phyloP scores from a whole-genome alignment of 2,888 invertebrate genomes.

The Harpalus rubripes region DNA sequence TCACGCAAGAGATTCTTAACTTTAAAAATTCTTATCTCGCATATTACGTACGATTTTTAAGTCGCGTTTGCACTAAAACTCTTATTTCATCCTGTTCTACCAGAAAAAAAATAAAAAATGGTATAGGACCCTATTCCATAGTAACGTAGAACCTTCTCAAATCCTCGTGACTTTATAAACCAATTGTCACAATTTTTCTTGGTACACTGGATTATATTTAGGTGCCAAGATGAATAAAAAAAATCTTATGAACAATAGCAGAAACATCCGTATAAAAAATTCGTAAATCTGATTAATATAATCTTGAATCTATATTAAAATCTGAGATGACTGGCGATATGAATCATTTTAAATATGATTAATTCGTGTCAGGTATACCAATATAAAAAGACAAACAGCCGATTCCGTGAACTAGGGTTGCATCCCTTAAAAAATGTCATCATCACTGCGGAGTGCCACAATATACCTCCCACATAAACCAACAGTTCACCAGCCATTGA shows the following conservation, averaged over 20 bases:
- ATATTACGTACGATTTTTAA: no score
- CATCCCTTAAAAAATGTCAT: constrained; percentile 51
- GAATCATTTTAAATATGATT: constrained; percentile 38
- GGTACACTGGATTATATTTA: no score
- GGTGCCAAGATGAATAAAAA: no score
- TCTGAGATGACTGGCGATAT: constrained; percentile 41
- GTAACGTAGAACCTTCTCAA: no score
- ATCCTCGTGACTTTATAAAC: no score
- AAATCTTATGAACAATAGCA: background rate
- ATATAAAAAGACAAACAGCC: constrained; percentile 37
- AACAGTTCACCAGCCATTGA: constrained; percentile 75
- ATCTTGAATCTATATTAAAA: constrained; percentile 17
- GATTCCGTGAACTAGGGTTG: constrained; percentile 33
- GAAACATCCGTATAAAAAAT: background rate
- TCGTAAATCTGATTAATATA: constrained; percentile 6
- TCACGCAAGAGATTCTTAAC: no score
- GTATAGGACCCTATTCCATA: no score
- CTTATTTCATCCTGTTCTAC: no score
- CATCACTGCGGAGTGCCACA: constrained; percentile 38
- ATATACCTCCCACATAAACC: constrained; percentile 76
- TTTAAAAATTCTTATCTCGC: no score
- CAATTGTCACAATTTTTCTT: no score
- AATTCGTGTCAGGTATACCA: constrained; percentile 25
- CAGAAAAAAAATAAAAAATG: no score
- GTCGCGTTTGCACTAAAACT: no score